Percentiles rank a stretch among this genome's conserved stretches.
Conservation (phyloP, 2,797 vertebrate genomes). For the Xenops minutus region DNA sequence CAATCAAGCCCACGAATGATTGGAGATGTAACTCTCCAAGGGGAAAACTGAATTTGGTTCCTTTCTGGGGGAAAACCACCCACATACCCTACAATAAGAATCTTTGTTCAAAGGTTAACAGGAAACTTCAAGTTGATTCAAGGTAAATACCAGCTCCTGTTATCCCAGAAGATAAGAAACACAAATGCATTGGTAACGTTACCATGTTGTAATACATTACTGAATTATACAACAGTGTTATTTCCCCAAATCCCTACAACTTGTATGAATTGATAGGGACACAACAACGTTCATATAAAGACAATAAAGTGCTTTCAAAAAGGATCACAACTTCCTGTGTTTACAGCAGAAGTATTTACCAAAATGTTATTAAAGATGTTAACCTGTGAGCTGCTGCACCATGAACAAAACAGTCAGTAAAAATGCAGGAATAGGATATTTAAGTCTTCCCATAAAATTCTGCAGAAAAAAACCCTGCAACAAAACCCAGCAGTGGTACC, state of each 20-base stretch:
- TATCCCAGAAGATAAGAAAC: neutral
- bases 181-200: neutral
- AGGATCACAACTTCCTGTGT: slow-evolving; percentile 1
- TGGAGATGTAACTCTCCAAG: neutral
- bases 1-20: neutral
- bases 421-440: neutral
- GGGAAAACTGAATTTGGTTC: neutral
- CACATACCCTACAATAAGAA: neutral
- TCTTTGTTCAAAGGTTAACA: neutral
- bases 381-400: neutral
- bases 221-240: neutral
- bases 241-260: neutral
- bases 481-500: neutral
- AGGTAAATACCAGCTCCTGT: neutral
- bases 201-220: neutral
- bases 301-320: slow-evolving; percentile 34
- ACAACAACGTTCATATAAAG: neutral
- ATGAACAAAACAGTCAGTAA: neutral
- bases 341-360: slow-evolving; percentile 8
- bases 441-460: neutral
- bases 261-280: neutral
- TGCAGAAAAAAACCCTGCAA: neutral
- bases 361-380: neutral
- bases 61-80: neutral
- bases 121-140: neutral